These are phyloP conservation scores for Trichonephila clavipes DNA, from an alignment of 1,140 invertebrate genomes.

Conservation along the genomic window DNA sequence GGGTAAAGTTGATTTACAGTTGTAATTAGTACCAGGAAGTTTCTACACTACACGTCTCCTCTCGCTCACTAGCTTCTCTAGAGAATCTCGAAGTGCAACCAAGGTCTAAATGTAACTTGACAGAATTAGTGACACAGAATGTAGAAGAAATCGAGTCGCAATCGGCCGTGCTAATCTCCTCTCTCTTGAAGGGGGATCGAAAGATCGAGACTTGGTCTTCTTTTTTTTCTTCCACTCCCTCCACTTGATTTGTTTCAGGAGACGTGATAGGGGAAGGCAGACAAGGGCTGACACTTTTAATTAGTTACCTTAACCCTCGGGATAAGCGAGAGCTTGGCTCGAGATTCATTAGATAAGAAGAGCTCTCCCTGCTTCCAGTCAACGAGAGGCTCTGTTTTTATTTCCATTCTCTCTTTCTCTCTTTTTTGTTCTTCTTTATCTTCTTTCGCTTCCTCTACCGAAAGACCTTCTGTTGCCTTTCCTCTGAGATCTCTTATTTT, in stretches of 20 bases:
- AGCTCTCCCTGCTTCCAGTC: constrained; percentile 58
- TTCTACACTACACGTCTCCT: neutral
- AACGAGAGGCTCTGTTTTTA: constrained; percentile 35
- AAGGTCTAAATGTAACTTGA: constrained; percentile 67
- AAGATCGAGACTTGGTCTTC: constrained; percentile 40
- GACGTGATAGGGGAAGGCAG: constrained; percentile 70
- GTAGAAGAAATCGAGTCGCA: constrained; percentile 75
- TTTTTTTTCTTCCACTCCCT: constrained; percentile 43
- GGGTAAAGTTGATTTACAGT: too few relatives aligned
- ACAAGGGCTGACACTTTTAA: constrained; percentile 76
- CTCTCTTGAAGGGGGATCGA: constrained; percentile 45
- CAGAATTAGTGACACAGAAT: constrained; percentile 76
- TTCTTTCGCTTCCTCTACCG: neutral
- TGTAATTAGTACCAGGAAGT: too few relatives aligned
- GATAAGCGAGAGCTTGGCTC: constrained; percentile 69
- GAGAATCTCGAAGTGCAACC: neutral
- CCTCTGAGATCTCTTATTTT: constrained; percentile 32
- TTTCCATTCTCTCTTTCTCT: constrained; percentile 29
- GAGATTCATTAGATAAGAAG: constrained; percentile 75
- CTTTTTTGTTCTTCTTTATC: neutral
- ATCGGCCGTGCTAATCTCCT: constrained; percentile 75
- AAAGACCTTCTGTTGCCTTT: constrained; percentile 21
- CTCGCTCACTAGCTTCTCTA: neutral
- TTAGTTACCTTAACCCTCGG: constrained; percentile 76
- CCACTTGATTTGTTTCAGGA: constrained; percentile 73